Evolutionary conservation across 2,113 vertebrate genomes (phyloP), one percentile per base, ranked within the genome.

Genomic region (Oncorhynchus kisutch): DNA sequence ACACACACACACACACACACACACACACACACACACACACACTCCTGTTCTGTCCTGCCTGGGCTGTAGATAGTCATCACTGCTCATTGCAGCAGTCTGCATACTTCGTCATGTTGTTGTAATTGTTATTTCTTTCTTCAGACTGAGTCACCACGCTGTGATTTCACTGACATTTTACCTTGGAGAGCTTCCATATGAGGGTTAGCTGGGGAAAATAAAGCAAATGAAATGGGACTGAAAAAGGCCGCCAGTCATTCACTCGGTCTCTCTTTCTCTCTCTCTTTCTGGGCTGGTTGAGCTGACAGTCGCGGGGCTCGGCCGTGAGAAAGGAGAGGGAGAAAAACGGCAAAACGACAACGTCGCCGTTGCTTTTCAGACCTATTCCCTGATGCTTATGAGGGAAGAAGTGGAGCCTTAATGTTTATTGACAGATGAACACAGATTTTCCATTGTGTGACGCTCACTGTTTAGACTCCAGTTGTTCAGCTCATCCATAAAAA

Each of bases 401-500:
- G 73, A 77, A 78, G 73, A 72, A 48, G 76, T 62, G 64, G 49
- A 18, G 24, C 82, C 77, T 74, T 88, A 83, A 88, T 88, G 84
- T 90, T 90, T 88, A 90, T 88, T 89, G 87, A 91, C 82, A 84
- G 73, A 85, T 74, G 78, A 85, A 86, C 80, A 72, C 86, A 81
- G 82, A 87, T 88, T 89, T 86, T 88, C 82, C 79, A 88, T 91
- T 90, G 88, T 89, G 82, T 81, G 78, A 78, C 77, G 80, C 24
- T 73, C 57, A 18, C 86, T 81, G 77, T 86, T 88, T 88, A 84
- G 80, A 78, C 86, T 77, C 85, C 78, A 60, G 87, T 88, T 91
- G 88, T 88, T 80, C 84, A 84, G 81, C 51, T 86, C 85, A 90
- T 90, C 88, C 86, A 88, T 88, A 87, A 90, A 91, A 85, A 88